phyloP scores from a whole-genome alignment of 2,113 vertebrate species.

The Laticauda colubrina region DNA sequence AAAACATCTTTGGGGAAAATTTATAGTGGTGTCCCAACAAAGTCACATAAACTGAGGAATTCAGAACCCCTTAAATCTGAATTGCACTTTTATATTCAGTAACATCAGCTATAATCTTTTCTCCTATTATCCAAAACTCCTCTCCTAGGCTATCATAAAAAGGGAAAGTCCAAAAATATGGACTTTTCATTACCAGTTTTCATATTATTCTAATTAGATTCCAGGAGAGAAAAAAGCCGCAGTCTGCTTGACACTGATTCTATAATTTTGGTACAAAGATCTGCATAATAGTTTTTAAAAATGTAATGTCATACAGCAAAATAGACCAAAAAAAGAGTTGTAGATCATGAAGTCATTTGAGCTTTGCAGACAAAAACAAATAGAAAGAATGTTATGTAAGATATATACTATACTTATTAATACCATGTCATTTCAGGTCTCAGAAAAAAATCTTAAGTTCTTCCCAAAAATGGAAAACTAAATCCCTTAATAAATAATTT shows the following conservation, averaged over 20 bases:
- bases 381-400: neutral
- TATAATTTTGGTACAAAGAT: neutral
- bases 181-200: neutral
- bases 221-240: neutral
- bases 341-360: neutral
- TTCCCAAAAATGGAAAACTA: neutral
- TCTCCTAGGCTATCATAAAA: neutral
- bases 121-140: neutral
- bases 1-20: neutral
- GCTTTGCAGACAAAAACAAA: neutral
- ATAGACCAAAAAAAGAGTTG: neutral
- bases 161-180: neutral
- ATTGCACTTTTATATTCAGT: neutral
- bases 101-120: no score
- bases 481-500: neutral
- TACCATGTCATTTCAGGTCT: neutral
- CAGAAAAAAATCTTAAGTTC: neutral
- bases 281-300: neutral
- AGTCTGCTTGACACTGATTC: neutral
- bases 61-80: neutral
- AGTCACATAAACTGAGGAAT: neutral
- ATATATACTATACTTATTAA: neutral
- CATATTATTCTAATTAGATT: neutral
- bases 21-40: neutral
- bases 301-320: neutral